Percentiles rank a stretch among this genome's conserved stretches.
phyloP scores from a whole-genome alignment of 1,140 invertebrate species.

The Aphis craccivora region DNA sequence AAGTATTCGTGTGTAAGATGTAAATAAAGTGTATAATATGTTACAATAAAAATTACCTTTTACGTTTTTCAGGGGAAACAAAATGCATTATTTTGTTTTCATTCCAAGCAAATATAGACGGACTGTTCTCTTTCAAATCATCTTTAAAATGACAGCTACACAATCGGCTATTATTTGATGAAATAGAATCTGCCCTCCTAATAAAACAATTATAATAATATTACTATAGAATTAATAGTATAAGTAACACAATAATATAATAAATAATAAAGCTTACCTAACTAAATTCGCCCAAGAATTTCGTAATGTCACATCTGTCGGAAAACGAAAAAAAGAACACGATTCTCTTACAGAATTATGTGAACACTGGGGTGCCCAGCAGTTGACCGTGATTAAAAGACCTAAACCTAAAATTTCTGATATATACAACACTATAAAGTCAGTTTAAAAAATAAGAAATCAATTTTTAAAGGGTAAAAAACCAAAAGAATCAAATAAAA shows the following conservation, averaged over 20 bases:
- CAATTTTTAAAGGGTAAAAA: neutral
- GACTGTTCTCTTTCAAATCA: neutral
- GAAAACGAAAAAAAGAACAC: neutral
- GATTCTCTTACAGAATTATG: neutral
- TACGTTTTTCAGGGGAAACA: neutral
- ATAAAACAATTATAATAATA: neutral
- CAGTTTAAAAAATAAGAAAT: neutral
- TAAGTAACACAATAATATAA: neutral
- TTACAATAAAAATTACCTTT: neutral
- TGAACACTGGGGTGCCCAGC: neutral
- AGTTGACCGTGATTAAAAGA: neutral
- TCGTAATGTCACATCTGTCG: neutral
- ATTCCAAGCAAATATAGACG: conserved; percentile 19
- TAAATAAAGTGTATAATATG: too few relatives aligned
- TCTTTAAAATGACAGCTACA: neutral
- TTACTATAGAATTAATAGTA: neutral
- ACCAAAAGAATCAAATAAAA: neutral
- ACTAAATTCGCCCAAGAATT: neutral
- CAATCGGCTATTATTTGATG: neutral
- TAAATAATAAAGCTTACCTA: neutral
- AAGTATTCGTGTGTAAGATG: too few relatives aligned
- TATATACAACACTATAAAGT: neutral
- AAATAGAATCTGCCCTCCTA: neutral
- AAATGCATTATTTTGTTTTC: neutral
- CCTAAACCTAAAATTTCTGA: too few relatives aligned